A percentile compares a stretch with the other conserved stretches of the same genome.
Evolutionary conservation across 2,888 invertebrate species (phyloP).

Genomic region (Heteromyza rotundicornis): DNA sequence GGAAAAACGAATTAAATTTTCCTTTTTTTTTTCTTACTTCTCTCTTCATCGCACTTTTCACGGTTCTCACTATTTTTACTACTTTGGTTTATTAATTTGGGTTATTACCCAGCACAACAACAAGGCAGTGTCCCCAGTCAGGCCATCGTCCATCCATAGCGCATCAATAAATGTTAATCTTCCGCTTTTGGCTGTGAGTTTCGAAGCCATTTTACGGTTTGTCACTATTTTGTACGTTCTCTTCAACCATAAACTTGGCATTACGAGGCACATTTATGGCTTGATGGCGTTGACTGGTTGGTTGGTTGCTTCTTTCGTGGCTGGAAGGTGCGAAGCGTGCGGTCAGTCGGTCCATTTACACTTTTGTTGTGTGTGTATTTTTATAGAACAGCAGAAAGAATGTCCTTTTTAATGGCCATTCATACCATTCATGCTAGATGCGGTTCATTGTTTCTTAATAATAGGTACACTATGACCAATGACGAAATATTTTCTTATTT

Average conservation of each 20-base stretch:
- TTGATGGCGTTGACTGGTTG: constrained; percentile 15
- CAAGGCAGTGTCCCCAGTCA: neutral
- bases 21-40: too few species aligned
- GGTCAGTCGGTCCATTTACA: neutral
- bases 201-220: neutral
- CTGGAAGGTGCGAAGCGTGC: neutral
- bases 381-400: too few species aligned
- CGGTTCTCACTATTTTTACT: neutral
- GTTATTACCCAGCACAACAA: neutral
- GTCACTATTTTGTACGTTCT: constrained; percentile 49
- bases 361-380: too few species aligned
- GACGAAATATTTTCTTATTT: neutral
- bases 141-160: neutral
- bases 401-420: neutral
- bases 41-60: neutral
- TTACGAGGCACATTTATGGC: constrained; percentile 49
- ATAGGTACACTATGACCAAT: neutral
- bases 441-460: constrained; percentile 1
- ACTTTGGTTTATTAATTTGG: neutral
- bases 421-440: too few species aligned
- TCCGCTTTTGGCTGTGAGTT: neutral
- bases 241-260: constrained; percentile 46
- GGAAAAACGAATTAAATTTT: too few species aligned
- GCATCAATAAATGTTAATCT: constrained; percentile 2
- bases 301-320: neutral